Percentiles rank a stretch among this genome's conserved stretches.
These are phyloP conservation scores for Noturus placidus DNA, from an alignment of 2,113 vertebrate species.

Conservation along the genomic window DNA sequence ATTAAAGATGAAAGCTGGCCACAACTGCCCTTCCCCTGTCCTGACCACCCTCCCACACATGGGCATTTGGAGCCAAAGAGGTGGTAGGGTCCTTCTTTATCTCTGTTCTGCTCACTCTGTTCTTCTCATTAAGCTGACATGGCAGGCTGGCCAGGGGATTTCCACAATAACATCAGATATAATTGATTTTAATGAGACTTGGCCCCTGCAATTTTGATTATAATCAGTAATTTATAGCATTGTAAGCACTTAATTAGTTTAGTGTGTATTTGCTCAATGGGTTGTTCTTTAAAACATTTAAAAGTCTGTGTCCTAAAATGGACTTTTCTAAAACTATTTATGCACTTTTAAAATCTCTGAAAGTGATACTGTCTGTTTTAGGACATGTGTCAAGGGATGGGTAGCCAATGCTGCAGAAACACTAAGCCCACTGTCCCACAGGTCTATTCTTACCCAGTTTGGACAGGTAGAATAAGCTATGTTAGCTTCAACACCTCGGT, in stretches of 20 bases:
- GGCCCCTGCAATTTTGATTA: constrained; percentile 25
- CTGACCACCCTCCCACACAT: constrained; percentile 22
- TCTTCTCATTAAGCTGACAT: constrained; percentile 19
- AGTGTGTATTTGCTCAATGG: neutral
- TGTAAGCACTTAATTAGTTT: neutral
- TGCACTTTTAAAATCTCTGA: neutral
- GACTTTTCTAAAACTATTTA: neutral
- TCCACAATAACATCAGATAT: constrained; percentile 19
- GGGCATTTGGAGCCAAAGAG: constrained; percentile 15
- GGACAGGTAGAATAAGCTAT: constrained; percentile 3
- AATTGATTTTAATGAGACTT: constrained; percentile 45
- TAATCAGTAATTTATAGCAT: constrained; percentile 20
- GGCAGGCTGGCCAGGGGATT: constrained; percentile 31
- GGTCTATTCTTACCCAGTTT: constrained; percentile 19
- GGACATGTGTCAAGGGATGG: constrained; percentile 23
- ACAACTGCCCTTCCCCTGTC: constrained; percentile 27
- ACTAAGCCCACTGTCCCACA: constrained; percentile 33
- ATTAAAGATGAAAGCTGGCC: constrained; percentile 35
- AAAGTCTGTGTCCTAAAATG: neutral
- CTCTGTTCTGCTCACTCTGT: neutral
- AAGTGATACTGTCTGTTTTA: constrained; percentile 37
- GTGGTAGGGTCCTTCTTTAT: constrained; percentile 19
- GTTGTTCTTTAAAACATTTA: neutral
- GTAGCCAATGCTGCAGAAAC: constrained; percentile 21
- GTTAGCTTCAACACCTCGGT: neutral